Base-by-base conservation (phyloP, 2,888 invertebrate genomes). In the Melanotus villosus region DNA sequence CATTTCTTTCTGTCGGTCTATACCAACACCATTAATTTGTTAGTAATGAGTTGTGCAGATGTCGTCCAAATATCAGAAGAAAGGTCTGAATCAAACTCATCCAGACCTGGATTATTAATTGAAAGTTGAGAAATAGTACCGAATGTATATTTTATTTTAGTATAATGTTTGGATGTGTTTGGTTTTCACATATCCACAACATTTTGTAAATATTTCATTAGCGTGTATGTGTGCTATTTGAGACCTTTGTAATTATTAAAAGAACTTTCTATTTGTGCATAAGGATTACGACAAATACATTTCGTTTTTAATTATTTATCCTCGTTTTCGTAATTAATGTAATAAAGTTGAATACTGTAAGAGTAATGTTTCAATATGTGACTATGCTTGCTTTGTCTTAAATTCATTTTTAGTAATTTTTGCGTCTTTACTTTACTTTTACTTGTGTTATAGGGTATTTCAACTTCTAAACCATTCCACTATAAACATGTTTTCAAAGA, bases 211-310 rank as follows among this genome's bases (percentile, higher is more conserved):
- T 71, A 71, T 67, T 26, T 38, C 65, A 65, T 65, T 54, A 65
- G 65, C 50, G 38, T 38, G 65, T 65, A 47, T 59, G 64, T 68
- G 64, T 68, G 58, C 64, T 64, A 68, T 56, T 52, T 58, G 50
- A 68, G 52, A 64, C 26, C 52, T 65, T 68, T 68, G 54, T 68
- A 68, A 60, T 47, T 41, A 23, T 21, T 47, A 52, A 59, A 21
- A 56, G n/a, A 41, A 59, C 59, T 59, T 64, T 68, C 68, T 68
- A 68, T 68, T 65, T 68, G 68, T 68, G 64, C 59, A 63, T 66
- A 68, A 58, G 16, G 54, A 32, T 58, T 45, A 50, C 12, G 34
- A 59, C 38, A 68, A 68, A 68, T 64, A 64, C 41, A 57, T 64
- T 68, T 38, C 23, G 68, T 68, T 68, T 68, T 68, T 52, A n/a